phyloP scores from a whole-genome alignment of 2,888 invertebrate species.

The Trichopria drosophilae region DNA sequence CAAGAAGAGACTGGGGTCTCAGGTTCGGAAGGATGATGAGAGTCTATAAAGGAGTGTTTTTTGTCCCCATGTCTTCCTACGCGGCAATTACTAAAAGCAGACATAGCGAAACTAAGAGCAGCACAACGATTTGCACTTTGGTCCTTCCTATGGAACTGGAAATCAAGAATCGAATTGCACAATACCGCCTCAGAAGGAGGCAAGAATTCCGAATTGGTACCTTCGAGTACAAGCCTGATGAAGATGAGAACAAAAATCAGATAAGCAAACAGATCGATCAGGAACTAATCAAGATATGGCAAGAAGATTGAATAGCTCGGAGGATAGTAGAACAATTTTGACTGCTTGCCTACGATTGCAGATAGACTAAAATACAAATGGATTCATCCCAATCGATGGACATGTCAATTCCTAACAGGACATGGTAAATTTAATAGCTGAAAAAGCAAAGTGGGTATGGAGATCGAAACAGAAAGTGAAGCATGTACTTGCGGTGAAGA shows the following conservation, averaged over 20 bases:
- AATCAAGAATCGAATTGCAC: neutral
- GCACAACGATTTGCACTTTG: neutral
- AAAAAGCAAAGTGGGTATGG: too few relatives aligned
- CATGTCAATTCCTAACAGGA: neutral
- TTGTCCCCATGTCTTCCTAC: too few relatives aligned
- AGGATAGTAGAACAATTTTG: neutral
- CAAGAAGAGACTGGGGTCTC: too few relatives aligned
- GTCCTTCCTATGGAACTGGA: neutral
- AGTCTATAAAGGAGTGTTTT: too few relatives aligned
- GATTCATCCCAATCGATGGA: neutral
- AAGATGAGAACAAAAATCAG: neutral
- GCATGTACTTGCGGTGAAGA: too few relatives aligned
- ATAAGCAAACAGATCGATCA: neutral
- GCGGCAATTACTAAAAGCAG: too few relatives aligned
- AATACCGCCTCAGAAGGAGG: neutral
- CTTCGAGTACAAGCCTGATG: neutral
- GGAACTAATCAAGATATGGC: neutral
- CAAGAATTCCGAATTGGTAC: neutral
- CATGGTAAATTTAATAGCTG: slow-evolving; percentile 8
- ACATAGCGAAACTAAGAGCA: too few relatives aligned
- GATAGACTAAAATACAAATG: neutral
- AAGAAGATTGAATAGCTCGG: neutral
- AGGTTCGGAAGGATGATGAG: too few relatives aligned
- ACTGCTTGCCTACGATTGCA: neutral
- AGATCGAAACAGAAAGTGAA: too few relatives aligned